Percentiles rank a stretch among this genome's conserved stretches.
phyloP scores from a whole-genome alignment of 2,113 vertebrate genomes.

The Stegostoma tigrinum region DNA sequence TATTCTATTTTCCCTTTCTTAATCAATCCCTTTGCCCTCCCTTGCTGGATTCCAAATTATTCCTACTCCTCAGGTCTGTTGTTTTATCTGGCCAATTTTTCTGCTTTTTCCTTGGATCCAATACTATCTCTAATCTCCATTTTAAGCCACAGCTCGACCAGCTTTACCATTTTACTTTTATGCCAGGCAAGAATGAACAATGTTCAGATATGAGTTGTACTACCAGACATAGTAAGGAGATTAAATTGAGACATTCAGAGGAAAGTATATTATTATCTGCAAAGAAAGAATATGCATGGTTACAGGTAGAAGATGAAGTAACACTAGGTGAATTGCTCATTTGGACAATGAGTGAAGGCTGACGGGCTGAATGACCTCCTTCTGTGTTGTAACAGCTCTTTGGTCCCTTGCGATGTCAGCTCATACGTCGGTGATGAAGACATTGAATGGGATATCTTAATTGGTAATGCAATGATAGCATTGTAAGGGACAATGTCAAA shows the following conservation, averaged over 20 bases:
- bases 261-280: not conserved
- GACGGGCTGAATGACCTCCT: not conserved
- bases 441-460: conserved; percentile 15
- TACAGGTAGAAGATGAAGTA: not conserved
- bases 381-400: not conserved
- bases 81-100: no score
- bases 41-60: no score
- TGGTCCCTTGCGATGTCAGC: not conserved
- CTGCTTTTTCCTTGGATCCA: no score
- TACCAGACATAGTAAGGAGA: not conserved
- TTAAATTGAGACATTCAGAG: not conserved
- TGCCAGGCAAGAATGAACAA: no score
- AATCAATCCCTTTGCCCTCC: no score
- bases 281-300: not conserved
- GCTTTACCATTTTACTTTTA: no score
- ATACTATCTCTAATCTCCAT: no score
- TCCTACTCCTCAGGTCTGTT: no score
- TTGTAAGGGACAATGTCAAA: not conserved
- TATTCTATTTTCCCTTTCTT: no score
- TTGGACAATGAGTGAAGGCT: not conserved
- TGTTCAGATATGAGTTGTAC: not conserved
- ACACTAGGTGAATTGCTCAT: not conserved
- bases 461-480: not conserved
- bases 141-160: no score
- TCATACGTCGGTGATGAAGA: not conserved